Percentiles rank a stretch among this genome's conserved stretches.
Conservation (phyloP, 1,140 invertebrate species). For the Drosophila simulans region DNA sequence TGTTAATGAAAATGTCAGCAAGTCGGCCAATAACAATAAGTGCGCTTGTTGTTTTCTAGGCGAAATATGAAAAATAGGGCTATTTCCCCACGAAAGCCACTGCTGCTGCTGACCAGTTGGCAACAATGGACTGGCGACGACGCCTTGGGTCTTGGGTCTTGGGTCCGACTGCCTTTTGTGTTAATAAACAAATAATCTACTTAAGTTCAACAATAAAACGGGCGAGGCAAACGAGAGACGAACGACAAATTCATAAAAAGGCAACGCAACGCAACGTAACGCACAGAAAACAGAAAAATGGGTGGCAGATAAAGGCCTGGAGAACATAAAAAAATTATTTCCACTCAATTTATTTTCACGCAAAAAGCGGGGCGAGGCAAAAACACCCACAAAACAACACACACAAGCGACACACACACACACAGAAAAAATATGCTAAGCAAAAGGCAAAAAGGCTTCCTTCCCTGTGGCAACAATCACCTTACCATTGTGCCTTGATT, state of each 20-base stretch:
- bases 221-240: conserved; percentile 41
- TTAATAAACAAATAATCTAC: conserved; percentile 81
- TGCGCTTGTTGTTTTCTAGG: conserved; percentile 7
- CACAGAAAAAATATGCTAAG: conserved; percentile 25
- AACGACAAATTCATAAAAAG: conserved; percentile 71
- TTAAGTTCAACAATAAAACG: conserved; percentile 68
- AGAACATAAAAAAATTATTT: conserved; percentile 66
- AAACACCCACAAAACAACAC: neutral
- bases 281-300: neutral
- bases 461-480: conserved; percentile 28
- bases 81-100: conserved; percentile 10
- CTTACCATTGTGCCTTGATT: conserved; percentile 56
- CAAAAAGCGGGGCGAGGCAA: conserved; percentile 2
- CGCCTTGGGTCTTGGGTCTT: conserved; percentile 1
- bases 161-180: conserved; percentile 62
- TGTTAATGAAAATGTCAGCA: conserved; percentile 63
- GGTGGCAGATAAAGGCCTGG: conserved; percentile 16
- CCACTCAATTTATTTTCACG: conserved; percentile 72
- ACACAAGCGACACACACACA: neutral
- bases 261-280: conserved; percentile 10
- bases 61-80: conserved; percentile 34
- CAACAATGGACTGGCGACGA: conserved; percentile 6
- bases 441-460: neutral
- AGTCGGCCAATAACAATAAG: conserved; percentile 67
- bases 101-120: conserved; percentile 6